Base-by-base conservation (phyloP, 2,888 invertebrate species). In the Phalera bucephala region DNA sequence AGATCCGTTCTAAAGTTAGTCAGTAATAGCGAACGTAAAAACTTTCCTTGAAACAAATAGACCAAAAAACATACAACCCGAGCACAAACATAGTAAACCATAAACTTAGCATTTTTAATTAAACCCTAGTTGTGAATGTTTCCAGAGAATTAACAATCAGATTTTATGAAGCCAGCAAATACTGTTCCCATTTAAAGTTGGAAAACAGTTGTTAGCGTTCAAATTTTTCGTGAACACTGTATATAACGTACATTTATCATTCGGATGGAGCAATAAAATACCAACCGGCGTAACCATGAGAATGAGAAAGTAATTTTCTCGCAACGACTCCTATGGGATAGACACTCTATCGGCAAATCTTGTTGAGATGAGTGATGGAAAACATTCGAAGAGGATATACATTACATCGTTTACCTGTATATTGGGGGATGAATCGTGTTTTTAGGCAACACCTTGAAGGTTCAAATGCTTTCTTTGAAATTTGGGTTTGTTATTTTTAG, bases 141-240 rank as follows among this genome's bases (percentile, higher is more conserved):
- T 53, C 46, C 38, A 33, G 47, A 49, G 47, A 60, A 57, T 53
- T 40, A 50, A 50, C 47, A 52, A 53, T 37, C 53, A 61, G 53
- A 59, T 61, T 56, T 52, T 47, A 51, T 41, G 37, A 60, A 54
- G 47, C 40, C 36, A 40, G 44, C 46, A 42, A 54, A 46, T 49
- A 43, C 45, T 46, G 44, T 42, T 40, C 59, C 62, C 70, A 74
- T 75, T 74, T 65, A 65, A 72, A 72, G 62, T 74, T 72, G 41
- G 30, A 19, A 35, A 62, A 61, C 47, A 44, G 54, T 64, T 65
- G 63, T 64, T 65, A 55, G 47, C 42, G 41, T 22, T 27, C 40
- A 8, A 56, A 31, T 56, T 62, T 60, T 63, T 53, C 38, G 35
- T 40, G 41, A 51, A 52, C 46, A 38, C 33, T n/a, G n/a, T n/a